Conservation (phyloP, 2,797 vertebrate species). For the Macropus fuliginosus region DNA sequence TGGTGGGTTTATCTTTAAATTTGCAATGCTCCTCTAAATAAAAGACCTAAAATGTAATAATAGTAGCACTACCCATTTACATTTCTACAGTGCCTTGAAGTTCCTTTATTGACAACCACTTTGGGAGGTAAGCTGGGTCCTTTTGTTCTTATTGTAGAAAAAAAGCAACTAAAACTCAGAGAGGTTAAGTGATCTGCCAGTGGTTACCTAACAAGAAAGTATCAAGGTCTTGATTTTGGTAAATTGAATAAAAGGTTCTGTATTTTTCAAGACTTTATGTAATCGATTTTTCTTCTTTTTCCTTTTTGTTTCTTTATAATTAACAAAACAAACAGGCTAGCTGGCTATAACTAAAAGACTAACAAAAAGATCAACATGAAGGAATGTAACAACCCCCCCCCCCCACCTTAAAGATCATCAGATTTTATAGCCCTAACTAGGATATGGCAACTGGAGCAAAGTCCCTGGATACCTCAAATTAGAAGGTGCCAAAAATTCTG, state of each 20-base stretch:
- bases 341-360: neutral
- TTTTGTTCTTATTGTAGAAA: neutral
- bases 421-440: neutral
- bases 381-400: neutral
- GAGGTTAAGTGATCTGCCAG: neutral
- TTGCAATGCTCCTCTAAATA: neutral
- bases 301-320: neutral
- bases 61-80: neutral
- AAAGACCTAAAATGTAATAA: neutral
- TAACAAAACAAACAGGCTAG: too few species aligned
- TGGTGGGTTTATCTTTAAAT: neutral
- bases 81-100: neutral
- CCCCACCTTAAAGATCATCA: neutral
- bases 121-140: neutral
- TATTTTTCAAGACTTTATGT: neutral
- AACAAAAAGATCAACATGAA: neutral
- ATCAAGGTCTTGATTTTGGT: neutral
- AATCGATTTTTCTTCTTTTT: neutral
- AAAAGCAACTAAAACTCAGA: neutral
- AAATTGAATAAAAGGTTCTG: neutral
- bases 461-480: neutral
- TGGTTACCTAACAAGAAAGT: neutral
- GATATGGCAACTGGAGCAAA: neutral
- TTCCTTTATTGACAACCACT: neutral
- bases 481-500: neutral